Evolutionary conservation across 2,113 vertebrate genomes (phyloP), one percentile per base, ranked within the genome.

Genomic region (Poeciliopsis occidentalis): DNA sequence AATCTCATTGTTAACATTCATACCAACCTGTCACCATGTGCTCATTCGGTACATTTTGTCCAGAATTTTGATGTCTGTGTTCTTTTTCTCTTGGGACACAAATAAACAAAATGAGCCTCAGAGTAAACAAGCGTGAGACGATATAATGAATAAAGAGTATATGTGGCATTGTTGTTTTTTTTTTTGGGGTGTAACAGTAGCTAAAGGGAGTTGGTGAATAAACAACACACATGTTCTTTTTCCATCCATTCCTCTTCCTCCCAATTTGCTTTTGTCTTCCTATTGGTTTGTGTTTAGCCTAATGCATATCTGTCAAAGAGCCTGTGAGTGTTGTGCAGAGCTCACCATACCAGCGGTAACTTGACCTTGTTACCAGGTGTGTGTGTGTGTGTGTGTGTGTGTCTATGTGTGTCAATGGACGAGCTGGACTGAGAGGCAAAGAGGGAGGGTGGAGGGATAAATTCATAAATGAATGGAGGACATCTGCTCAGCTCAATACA

Each of bases 391-490:
- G 82, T 80, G 75, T 83, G 71, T 44, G 44, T 13, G 39, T 13
- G 12, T 39, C 4, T 22, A 7, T 69, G 72, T 44, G 75, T 71
- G 66, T 78, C 54, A 65, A 54, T 71, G 75, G 63, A 41, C 24
- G 63, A 17, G 72, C 34, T 7, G 51, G 72, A 67, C 17, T 30
- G 69, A 92, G 94, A 93, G 90, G 75, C 64, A 64, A 72, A 62
- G 66, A 27, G 47, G 93, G 94, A 93, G 94, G 78, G 75, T n/a
- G 44, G 72, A 57, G 66, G 75, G 94, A 95, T 96, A 96, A 96
- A 97, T 97, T 97, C 96, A 97, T 97, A 98, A 97, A 97, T 98
- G 95, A 97, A 98, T 96, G 95, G 95, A 95, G 95, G 96, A 98
- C 97, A 98, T 97, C 97, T 98, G 97, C 95, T 97, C 91, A 79